Base-by-base conservation (phyloP, 2,113 vertebrate species). In the Micronycteris hirsuta region DNA sequence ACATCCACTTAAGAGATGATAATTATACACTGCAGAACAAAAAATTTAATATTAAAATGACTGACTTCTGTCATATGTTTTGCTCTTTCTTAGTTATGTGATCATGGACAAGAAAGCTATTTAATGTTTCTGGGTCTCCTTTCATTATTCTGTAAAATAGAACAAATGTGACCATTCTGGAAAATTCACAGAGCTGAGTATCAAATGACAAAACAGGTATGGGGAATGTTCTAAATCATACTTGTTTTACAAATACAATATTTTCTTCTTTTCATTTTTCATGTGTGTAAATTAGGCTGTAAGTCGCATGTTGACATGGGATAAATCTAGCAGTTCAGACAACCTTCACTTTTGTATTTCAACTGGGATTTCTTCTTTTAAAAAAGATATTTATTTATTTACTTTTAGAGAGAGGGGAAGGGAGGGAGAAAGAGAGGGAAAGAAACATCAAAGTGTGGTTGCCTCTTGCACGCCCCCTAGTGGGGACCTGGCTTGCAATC, bases 11-110 rank as follows among this genome's bases (percentile, higher is more conserved):
- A 97, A 98, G 97, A 97, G 97, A 98, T 83, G 86, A 96, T 97
- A 97, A 97, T 95, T 97, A 97, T 98, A 97, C 96, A 98, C 95
- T 97, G 97, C 95, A 97, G 97, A 98, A 98, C 98, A 97, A 97
- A 98, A 96, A 86, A 94, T 97, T 97, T 98, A 97, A 97, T 95
- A 93, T 98, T 97, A 33, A 56, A 76, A 76, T 77, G 41, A 58
- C 9, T 58, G 63, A 67, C 33, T 47, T 78, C 49, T 90, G 26
- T 41, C 58, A 15, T 56, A 12, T 20, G 12, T 70, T 38, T 67
- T 68, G 11, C 33, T 78, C 31, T 4, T 36, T 84, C 6, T 36
- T 77, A 14, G 24, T 31, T 49, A 77, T 52, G 52, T 31, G 63
- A 71, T 22, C 31, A 36, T 91, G 7, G 81, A 80, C 20, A 91